Percentiles rank a stretch among this genome's conserved stretches.
Evolutionary conservation across 2,797 vertebrate genomes (phyloP).

Genomic region (Orientallactaga sibirica): DNA sequence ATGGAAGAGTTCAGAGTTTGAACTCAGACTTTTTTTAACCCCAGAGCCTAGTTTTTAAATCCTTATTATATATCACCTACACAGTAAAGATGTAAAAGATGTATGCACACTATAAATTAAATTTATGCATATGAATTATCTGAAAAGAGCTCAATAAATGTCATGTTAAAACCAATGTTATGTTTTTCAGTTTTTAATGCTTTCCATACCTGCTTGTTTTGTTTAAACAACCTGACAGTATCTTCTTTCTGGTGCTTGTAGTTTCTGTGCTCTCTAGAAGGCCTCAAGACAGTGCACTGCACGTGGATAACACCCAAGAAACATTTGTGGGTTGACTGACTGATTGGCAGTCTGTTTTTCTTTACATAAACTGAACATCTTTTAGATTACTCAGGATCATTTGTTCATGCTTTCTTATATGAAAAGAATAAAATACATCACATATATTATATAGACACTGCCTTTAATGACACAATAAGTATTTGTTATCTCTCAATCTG

Average conservation of each 20-base stretch:
- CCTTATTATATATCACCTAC: neutral
- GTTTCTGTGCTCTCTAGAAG: slow-evolving; percentile 10
- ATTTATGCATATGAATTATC: neutral
- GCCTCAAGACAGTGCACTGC: neutral
- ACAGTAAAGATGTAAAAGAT: neutral
- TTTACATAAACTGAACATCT: neutral
- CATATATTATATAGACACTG: neutral
- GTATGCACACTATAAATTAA: neutral
- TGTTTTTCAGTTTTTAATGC: neutral
- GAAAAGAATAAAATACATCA: neutral
- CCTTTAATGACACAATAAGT: neutral
- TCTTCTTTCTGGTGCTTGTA: neutral
- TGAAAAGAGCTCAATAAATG: neutral
- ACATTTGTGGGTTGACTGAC: slow-evolving; percentile 24
- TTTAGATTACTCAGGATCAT: neutral
- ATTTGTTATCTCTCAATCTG: neutral
- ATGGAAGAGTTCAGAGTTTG: neutral
- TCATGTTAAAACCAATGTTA: neutral
- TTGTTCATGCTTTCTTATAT: neutral
- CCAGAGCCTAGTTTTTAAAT: neutral
- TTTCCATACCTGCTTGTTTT: neutral
- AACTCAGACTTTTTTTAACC: neutral
- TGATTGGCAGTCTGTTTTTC: slow-evolving; percentile 15
- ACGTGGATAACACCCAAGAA: neutral
- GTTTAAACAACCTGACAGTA: neutral